phyloP scores from a whole-genome alignment of 2,113 vertebrate species.

The Alethe diademata region DNA sequence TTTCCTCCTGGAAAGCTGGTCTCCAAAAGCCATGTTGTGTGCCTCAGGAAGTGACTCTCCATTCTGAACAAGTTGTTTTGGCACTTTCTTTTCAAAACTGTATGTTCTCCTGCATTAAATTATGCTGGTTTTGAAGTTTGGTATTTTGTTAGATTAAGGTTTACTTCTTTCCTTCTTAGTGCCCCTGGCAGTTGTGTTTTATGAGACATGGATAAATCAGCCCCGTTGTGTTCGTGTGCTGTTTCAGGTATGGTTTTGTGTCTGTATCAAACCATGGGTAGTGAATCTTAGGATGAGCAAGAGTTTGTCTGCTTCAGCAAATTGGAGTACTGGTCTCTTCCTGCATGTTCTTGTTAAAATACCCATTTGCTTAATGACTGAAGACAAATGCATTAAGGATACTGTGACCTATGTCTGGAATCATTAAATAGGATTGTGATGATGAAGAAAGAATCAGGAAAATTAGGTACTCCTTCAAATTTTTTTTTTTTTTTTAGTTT shows the following conservation, averaged over 20 bases:
- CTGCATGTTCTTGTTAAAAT: not conserved
- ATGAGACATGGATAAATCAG: not conserved
- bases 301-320: not conserved
- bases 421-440: not conserved
- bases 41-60: not conserved
- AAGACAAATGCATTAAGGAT: not conserved
- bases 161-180: not conserved
- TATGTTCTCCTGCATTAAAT: not conserved
- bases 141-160: not conserved
- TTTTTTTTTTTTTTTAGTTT: not conserved
- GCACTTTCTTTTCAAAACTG: not conserved
- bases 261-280: not conserved
- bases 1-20: not conserved
- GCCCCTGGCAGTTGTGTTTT: not conserved
- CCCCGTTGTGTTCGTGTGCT: fast-evolving
- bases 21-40: not conserved
- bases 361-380: not conserved
- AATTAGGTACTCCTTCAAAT: not conserved
- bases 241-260: not conserved
- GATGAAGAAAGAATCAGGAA: not conserved
- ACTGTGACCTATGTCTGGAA: not conserved
- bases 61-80: not conserved
- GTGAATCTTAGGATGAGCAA: not conserved
- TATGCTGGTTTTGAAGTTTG: not conserved
- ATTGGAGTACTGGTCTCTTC: not conserved